Conservation (phyloP, 1,140 invertebrate genomes). For the Cyrtorhinus lividipennis region DNA sequence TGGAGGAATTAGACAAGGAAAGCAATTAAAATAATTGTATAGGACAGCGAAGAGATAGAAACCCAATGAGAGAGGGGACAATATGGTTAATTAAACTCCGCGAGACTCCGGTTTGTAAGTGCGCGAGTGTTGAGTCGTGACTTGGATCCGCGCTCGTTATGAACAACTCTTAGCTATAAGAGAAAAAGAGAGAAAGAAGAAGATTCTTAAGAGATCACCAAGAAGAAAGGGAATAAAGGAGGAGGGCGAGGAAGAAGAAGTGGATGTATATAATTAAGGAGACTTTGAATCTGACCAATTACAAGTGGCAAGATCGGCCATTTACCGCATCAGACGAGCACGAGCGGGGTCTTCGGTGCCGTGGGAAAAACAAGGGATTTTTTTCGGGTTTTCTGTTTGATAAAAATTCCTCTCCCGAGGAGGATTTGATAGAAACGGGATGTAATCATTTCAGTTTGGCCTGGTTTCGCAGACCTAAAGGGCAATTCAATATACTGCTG, state of each 20-base stretch:
- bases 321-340: constrained; percentile 13
- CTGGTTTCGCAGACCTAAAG: too few relatives aligned
- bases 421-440: too few relatives aligned
- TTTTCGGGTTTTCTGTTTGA: neutral
- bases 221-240: neutral
- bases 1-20: constrained; percentile 11
- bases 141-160: constrained; percentile 1
- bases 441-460: too few relatives aligned
- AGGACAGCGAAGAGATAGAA: neutral
- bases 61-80: neutral
- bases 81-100: constrained; percentile 12
- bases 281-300: constrained; percentile 14
- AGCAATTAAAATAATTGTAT: constrained; percentile 15
- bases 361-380: neutral
- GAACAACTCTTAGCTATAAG: constrained; percentile 1
- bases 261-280: constrained; percentile 15
- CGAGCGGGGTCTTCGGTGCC: neutral
- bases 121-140: constrained; percentile 11
- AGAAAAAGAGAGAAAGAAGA: constrained; percentile 8
- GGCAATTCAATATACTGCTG: too few relatives aligned
- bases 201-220: constrained; percentile 2
- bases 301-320: constrained; percentile 15
- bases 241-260: neutral
- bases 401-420: neutral
- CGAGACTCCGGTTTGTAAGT: constrained; percentile 4